phyloP scores from a whole-genome alignment of 2,113 vertebrate genomes.

The Spea bombifrons region DNA sequence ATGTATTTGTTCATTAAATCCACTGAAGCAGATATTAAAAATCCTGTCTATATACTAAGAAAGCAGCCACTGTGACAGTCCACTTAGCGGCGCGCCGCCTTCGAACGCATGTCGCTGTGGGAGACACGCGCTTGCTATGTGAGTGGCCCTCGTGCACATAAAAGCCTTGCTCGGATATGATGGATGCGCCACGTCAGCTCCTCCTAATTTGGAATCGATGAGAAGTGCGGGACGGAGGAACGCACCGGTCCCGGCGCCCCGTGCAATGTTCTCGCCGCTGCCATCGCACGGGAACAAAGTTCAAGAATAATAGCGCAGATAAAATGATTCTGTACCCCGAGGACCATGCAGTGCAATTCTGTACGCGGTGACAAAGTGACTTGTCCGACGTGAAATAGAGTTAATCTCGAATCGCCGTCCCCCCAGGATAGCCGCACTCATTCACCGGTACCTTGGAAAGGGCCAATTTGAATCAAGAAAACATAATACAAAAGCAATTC shows the following conservation, averaged over 20 bases:
- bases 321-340: constrained; percentile 30
- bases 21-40: constrained; percentile 81
- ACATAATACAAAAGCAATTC: neutral
- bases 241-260: neutral
- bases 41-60: constrained; percentile 78
- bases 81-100: constrained; percentile 80
- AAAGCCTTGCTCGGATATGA: constrained; percentile 95
- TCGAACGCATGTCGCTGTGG: constrained; percentile 80
- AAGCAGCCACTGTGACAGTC: constrained; percentile 80
- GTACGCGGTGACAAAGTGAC: constrained; percentile 39
- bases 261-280: constrained; percentile 13
- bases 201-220: constrained; percentile 46
- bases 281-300: constrained; percentile 4
- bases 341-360: constrained; percentile 35
- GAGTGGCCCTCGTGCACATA: constrained; percentile 85
- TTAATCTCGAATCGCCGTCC: constrained; percentile 20
- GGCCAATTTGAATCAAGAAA: constrained; percentile 14
- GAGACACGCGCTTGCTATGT: constrained; percentile 93
- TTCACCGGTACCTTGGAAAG: constrained; percentile 23
- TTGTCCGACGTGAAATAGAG: constrained; percentile 46
- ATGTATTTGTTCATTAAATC: constrained; percentile 22
- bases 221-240: constrained; percentile 30
- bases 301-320: constrained; percentile 30
- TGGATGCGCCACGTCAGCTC: constrained; percentile 82
- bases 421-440: neutral